Evolutionary conservation across 64 coral and sea anemone genomes (phyloP), one percentile per base, ranked within the genome.

Genomic region (Dendrophyllia cribrosa): DNA sequence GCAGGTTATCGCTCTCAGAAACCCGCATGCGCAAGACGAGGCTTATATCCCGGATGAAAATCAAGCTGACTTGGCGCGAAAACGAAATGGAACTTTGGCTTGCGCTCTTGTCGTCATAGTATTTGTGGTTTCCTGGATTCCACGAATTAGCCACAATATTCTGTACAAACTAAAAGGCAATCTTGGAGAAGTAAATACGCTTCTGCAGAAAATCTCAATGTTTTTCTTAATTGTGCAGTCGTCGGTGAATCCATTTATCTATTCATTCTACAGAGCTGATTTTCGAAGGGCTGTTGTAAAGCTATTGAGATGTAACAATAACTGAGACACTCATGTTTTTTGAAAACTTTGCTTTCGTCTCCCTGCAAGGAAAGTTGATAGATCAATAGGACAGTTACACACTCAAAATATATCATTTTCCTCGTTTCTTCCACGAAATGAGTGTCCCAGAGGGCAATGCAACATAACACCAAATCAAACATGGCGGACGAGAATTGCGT

Each of bases 41-140:
- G 66, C 5, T 48, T 15, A 75, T 7, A 51, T 6, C 8, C 72
- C 16, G 16, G 17, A 44, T 17, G 72, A 75, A 75, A 34, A 34
- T 34, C 34, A 34, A 34, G 34, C 34, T 34, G 34, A 34, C 2
- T 5, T 50, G 44, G 8, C 16, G 10, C 72, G 72, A 1, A 7
- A 75, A 50, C 16, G 72, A 49, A 75, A 75, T 6, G 72, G 72
- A 17, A 75, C 72, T 10, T 7, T 75, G 6, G 61, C 87, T 9
- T 56, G 53, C 5, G 59, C 74, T 9, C 17, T 72, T 9, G 87
- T 89, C 2, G 87, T 89, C 3, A 7, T 75, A 1, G 74, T 74
- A 2, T 89, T 76, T 60, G 87, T 89, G 52, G 74, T 77, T 0
- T 72, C 87, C 1, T 89, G 87, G 87, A 51, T 89, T 17, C 87